phyloP scores from a whole-genome alignment of 2,113 vertebrate species.

The Lasiurus cinereus region DNA sequence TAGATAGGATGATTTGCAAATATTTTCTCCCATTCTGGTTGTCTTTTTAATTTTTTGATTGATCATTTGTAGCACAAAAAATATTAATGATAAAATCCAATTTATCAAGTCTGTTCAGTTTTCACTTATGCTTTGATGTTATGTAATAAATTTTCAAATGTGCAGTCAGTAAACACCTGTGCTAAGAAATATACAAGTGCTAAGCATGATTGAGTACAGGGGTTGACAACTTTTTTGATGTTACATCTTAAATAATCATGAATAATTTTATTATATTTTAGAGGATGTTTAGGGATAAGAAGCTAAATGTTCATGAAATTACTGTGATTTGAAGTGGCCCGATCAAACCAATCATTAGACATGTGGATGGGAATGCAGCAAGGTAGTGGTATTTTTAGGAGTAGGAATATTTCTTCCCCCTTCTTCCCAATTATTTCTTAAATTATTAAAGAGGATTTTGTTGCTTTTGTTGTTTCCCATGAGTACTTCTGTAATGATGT shows the following conservation, averaged over 20 bases:
- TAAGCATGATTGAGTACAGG: background rate
- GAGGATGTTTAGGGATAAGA: background rate
- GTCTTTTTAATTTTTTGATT: background rate
- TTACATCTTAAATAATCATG: background rate
- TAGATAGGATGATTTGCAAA: background rate
- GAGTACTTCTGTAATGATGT: background rate
- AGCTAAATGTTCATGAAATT: background rate
- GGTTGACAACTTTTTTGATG: background rate
- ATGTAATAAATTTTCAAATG: background rate
- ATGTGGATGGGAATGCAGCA: background rate
- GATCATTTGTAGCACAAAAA: conserved; percentile 2
- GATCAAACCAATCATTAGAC: background rate
- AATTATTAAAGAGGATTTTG: background rate
- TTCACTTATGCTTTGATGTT: background rate
- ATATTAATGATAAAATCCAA: background rate
- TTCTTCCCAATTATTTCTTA: background rate
- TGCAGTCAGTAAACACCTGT: background rate
- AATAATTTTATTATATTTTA: conserved; percentile 41
- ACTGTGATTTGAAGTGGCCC: background rate
- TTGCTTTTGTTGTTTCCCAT: background rate
- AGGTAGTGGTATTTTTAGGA: background rate
- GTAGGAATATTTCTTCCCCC: background rate
- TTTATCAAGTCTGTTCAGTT: background rate
- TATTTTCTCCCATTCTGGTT: background rate
- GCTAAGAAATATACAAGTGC: background rate